Percentiles rank a stretch among this genome's conserved stretches.
Evolutionary conservation across 1,140 invertebrate genomes (phyloP).

Genomic region (Heliconius congener): DNA sequence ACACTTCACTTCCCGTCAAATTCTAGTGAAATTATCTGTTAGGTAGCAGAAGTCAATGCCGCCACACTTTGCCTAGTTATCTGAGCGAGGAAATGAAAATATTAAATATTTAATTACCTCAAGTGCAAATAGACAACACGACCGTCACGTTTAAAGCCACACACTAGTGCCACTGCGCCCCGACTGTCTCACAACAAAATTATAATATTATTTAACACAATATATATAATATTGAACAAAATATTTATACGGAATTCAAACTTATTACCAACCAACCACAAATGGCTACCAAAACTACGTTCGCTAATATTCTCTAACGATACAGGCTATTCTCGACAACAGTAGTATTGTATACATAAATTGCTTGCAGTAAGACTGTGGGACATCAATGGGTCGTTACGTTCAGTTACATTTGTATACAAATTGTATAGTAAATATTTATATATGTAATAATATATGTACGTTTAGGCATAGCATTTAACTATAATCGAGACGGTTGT

Average conservation of each 20-base stretch:
- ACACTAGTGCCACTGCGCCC: too few species aligned
- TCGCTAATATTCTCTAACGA: conserved; percentile 6
- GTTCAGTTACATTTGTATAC: conserved; percentile 27
- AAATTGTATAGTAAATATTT: conserved; percentile 28
- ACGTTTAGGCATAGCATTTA: neutral
- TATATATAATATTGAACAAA: neutral
- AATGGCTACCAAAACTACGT: conserved; percentile 8
- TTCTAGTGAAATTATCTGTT: too few species aligned
- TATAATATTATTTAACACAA: neutral
- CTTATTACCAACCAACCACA: neutral
- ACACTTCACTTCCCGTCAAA: too few species aligned
- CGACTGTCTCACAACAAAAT: neutral
- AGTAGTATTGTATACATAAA: conserved; percentile 29
- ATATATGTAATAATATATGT: neutral
- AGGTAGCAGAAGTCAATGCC: too few species aligned
- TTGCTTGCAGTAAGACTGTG: conserved; percentile 23
- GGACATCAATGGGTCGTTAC: conserved; percentile 35
- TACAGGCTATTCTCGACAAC: conserved; percentile 18
- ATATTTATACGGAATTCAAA: neutral
- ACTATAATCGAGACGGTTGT: too few species aligned
- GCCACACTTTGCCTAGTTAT: too few species aligned
- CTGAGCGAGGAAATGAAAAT: too few species aligned
- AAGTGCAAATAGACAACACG: too few species aligned
- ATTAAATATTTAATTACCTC: too few species aligned
- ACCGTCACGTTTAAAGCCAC: too few species aligned